Evolutionary conservation across 2,888 invertebrate genomes (phyloP).

Genomic region (Frankliniella intonsa): DNA sequence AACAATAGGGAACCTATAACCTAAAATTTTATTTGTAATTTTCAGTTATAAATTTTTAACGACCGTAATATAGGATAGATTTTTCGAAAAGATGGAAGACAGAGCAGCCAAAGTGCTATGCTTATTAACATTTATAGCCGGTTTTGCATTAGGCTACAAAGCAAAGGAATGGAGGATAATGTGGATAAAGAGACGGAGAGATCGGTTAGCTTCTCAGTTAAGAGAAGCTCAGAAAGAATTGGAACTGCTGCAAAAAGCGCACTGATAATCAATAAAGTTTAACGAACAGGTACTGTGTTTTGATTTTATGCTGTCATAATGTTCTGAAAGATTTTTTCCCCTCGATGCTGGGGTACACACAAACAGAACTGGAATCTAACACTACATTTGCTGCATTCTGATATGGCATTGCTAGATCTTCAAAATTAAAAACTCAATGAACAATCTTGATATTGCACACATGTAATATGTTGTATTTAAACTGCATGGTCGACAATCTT

Average conservation of each 20-base stretch:
- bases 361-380: too few species aligned
- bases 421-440: not conserved
- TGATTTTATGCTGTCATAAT: too few species aligned
- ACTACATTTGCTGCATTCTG: too few species aligned
- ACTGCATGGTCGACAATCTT: too few species aligned
- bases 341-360: too few species aligned
- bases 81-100: not conserved
- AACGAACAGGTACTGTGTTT: not conserved
- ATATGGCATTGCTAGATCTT: too few species aligned
- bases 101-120: not conserved
- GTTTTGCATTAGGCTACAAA: conserved; percentile 40
- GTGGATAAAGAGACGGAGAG: conserved; percentile 39
- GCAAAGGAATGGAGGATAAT: conserved; percentile 40
- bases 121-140: conserved; percentile 36
- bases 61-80: not conserved
- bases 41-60: not conserved
- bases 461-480: not conserved
- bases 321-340: too few species aligned
- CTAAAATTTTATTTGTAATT: not conserved
- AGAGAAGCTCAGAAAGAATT: conserved; percentile 39
- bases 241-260: conserved; percentile 34
- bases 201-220: conserved; percentile 38
- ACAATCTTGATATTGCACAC: not conserved
- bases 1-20: not conserved
- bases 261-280: not conserved